These are phyloP conservation scores for Ostrea edulis DNA, from an alignment of 1,140 invertebrate species.

Conservation along the genomic window DNA sequence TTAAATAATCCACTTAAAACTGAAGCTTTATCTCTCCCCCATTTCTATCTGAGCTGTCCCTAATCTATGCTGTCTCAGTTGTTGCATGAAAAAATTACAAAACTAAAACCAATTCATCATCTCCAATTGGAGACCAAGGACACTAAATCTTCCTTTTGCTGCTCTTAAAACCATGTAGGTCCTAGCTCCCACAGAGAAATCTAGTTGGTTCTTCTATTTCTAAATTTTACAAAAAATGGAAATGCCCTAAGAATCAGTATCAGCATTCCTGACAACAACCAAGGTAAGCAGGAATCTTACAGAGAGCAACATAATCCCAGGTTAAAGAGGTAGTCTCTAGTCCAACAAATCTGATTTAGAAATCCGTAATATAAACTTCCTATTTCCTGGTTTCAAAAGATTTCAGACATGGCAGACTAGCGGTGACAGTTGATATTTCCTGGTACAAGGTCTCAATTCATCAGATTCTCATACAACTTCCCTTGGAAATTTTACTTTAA, in stretches of 20 bases:
- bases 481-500: not conserved
- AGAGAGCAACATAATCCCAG: not conserved
- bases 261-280: not conserved
- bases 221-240: not conserved
- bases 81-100: too few species aligned
- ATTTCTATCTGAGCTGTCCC: not conserved
- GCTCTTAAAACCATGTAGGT: too few species aligned
- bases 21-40: not conserved
- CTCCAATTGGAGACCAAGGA: too few species aligned
- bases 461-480: not conserved
- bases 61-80: too few species aligned
- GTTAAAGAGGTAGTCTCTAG: not conserved
- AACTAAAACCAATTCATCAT: too few species aligned
- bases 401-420: not conserved
- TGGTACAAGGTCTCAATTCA: not conserved
- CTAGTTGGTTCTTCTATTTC: not conserved
- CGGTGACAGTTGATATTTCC: not conserved
- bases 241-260: not conserved
- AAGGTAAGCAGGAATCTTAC: not conserved
- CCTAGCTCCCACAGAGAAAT: not conserved
- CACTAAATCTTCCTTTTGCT: too few species aligned
- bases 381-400: conserved; percentile 2
- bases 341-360: not conserved
- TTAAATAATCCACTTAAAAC: not conserved
- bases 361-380: not conserved